Evolutionary conservation across 2,888 invertebrate species (phyloP), one percentile per base, ranked within the genome.

Genomic region (Agrochola lota): DNA sequence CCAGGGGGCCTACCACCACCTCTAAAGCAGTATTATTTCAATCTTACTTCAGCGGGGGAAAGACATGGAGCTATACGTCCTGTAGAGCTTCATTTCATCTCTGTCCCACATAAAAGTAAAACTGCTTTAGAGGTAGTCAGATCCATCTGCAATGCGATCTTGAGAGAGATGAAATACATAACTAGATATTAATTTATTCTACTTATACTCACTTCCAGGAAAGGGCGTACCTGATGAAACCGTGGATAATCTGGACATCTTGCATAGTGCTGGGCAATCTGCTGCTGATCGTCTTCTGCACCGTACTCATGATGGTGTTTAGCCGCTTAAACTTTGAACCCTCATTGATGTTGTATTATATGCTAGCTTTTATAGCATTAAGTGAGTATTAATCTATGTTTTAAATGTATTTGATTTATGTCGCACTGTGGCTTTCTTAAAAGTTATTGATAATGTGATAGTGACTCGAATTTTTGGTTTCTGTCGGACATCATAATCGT

Each of bases 211-310:
- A n/a, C 12, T 74, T 77, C 30, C 90, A 96, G 96, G 96, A 96
- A 70, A 93, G 91, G 62, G 75, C 91, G 0, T 75, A 84, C 0
- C 88, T 95, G 20, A 93, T 96, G 75, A 92, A 91, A 60, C 96
- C 96, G 0, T 96, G 96, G 96, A 86, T 96, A 60, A 87, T 95
- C 26, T 96, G 96, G 96, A 94, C 93, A 0, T 94, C 96, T 0
- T 83, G 94, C 17, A 95, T 94, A 74, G 89, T 96, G 74, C 84
- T 91, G 43, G 85, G 91, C 7, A 91, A 90, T 9, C 82, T 94
- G 7, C 69, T 95, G 7, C 83, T 95, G 68, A 95, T 96, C 81
- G 87, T 96, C 1, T 94, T 94, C 86, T 94, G 92, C 91, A 94
- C 91, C 26, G 93, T 94, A 0, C 89, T 93, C 83, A 92, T 88